Evolutionary conservation across 2,797 vertebrate species (phyloP), one percentile per base, ranked within the genome.

Genomic region (Gymnothorax javanicus): DNA sequence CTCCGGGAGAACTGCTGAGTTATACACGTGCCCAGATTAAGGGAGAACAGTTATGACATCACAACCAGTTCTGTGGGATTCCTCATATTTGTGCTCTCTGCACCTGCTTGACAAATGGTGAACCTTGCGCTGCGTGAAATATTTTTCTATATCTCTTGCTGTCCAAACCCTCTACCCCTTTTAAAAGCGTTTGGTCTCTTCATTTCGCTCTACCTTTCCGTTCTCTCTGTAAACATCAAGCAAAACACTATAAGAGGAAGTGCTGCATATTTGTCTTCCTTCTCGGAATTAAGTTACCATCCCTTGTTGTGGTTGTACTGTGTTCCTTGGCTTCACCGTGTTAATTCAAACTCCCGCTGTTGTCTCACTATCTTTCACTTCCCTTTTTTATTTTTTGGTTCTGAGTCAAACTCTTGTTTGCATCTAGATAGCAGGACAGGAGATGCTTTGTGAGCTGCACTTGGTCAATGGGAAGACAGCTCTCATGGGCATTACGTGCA

Each of bases 71-170:
- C 25, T 79, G n/a, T n/a, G 1, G 75, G 54, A 33, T 11, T 67
- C 33, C 3, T 62, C 20, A 17, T 79, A 52, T 81, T 25, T 82
- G n/a, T 58, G 9, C 27, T 69, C 20, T 20, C 23, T 6, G 67
- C 33, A 50, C 15, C 33, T 5, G 27, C 62, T 52, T 81, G 33
- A 27, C 52, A 52, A 86, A 27, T 33, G 7, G 56, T 25, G 56
- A 17, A 43, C 3, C 1, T 60, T 57, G 52, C 58, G 62, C 56
- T 83, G 27, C 9, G 60, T 88, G 25, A 88, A 85, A 64, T 43
- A 90, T 64, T 50, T 25, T 75, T 85, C 82, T 87, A 83, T 89
- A 86, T 87, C 59, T 12, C 50, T 5, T 43, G 23, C 71, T 33
- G 50, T 33, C 86, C 84, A 11, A 52, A 20, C 50, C 62, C 84